Percentiles rank a stretch among this genome's conserved stretches.
Evolutionary conservation across 1,140 invertebrate genomes (phyloP).

Genomic region (Papilio machaon): DNA sequence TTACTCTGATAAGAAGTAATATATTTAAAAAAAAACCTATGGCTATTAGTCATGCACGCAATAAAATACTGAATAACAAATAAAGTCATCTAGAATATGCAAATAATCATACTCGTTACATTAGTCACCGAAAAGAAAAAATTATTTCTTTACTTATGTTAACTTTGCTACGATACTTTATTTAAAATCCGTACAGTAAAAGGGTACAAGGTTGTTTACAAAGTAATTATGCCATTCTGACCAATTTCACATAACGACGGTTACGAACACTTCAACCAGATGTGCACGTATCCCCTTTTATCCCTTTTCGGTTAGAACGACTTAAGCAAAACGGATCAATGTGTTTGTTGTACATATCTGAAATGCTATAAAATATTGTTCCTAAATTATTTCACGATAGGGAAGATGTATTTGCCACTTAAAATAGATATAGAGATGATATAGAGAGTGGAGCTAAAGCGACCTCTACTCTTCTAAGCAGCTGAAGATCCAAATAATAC

Average conservation of each 20-base stretch:
- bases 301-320: slow-evolving; percentile 3
- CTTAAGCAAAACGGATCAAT: slow-evolving; percentile 22
- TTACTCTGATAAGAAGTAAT: too few relatives aligned
- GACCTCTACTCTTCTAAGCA: not conserved
- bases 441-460: not conserved
- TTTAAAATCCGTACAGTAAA: not conserved
- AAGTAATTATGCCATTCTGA: slow-evolving; percentile 23
- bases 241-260: slow-evolving; percentile 21
- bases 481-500: too few relatives aligned
- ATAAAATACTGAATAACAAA: too few relatives aligned
- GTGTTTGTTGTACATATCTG: not conserved
- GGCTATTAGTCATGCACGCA: too few relatives aligned
- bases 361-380: not conserved
- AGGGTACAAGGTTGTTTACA: slow-evolving; percentile 19
- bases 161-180: not conserved
- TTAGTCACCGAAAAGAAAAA: too few relatives aligned
- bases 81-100: too few relatives aligned
- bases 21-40: too few relatives aligned
- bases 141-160: not conserved
- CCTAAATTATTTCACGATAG: not conserved
- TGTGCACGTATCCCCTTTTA: slow-evolving; percentile 15
- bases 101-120: too few relatives aligned
- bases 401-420: too few relatives aligned
- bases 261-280: not conserved
- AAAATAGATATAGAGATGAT: too few relatives aligned